Evolutionary conservation across 1,140 invertebrate genomes (phyloP).

Genomic region (Aphidius ervi): DNA sequence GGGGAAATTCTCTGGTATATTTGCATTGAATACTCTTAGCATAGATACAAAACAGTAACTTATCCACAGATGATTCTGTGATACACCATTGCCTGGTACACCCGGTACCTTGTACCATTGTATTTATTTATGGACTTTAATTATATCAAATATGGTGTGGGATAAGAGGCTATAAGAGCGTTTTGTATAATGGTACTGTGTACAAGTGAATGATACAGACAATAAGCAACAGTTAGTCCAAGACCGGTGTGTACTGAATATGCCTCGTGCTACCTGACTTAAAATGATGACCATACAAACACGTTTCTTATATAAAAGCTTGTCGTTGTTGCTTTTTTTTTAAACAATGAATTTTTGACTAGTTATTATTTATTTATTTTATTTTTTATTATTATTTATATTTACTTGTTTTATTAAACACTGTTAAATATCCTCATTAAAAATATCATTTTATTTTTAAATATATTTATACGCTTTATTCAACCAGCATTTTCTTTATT

Average conservation of each 20-base stretch:
- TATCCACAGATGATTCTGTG: too few species aligned
- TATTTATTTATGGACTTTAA: constrained; percentile 34
- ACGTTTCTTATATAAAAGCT: too few species aligned
- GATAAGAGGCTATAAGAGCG: constrained; percentile 16
- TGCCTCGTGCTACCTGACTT: constrained; percentile 1
- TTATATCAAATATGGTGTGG: constrained; percentile 34
- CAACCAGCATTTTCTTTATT: too few species aligned
- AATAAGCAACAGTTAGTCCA: constrained; percentile 26
- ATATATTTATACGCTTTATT: too few species aligned
- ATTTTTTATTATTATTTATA: too few species aligned
- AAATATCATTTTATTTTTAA: too few species aligned
- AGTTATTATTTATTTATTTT: too few species aligned
- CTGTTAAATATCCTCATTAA: too few species aligned
- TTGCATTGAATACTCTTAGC: constrained; percentile 32
- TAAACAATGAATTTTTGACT: too few species aligned
- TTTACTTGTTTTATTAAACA: too few species aligned
- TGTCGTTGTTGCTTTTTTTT: too few species aligned
- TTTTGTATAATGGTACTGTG: constrained; percentile 29
- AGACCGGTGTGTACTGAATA: constrained; percentile 1
- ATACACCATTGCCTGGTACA: constrained; percentile 11
- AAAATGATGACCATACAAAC: neutral
- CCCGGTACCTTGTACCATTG: constrained; percentile 33
- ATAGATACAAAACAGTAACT: constrained; percentile 15
- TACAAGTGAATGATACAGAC: constrained; percentile 14
- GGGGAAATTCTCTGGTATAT: constrained; percentile 22